Evolutionary conservation across 2,113 vertebrate species (phyloP).

Genomic region (Dasyurus viverrinus): DNA sequence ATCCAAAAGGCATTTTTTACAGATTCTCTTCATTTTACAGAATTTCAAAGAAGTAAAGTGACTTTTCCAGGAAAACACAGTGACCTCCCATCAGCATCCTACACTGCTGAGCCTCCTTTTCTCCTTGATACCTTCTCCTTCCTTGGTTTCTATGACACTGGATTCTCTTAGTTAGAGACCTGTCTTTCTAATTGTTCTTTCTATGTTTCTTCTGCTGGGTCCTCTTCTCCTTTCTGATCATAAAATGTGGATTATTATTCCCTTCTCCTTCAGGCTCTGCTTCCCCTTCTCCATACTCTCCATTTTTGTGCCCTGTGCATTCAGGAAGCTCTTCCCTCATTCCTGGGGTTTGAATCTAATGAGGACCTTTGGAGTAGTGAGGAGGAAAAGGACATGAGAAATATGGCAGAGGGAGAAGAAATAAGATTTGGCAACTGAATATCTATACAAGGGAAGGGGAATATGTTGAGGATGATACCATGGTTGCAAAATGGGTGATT

Average conservation of each 20-base stretch:
- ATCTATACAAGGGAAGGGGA: not conserved
- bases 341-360: not conserved
- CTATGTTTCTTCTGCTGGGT: too few relatives aligned
- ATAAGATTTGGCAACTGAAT: not conserved
- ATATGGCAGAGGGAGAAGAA: not conserved
- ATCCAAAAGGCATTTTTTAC: too few relatives aligned
- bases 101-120: not conserved
- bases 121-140: not conserved
- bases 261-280: too few relatives aligned
- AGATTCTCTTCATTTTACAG: too few relatives aligned
- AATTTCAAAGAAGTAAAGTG: too few relatives aligned
- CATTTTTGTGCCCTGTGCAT: too few relatives aligned
- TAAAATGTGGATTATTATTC: too few relatives aligned
- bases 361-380: not conserved
- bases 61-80: too few relatives aligned
- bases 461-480: not conserved
- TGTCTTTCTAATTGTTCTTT: too few relatives aligned
- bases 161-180: not conserved
- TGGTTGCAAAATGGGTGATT: not conserved
- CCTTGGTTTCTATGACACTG: not conserved
- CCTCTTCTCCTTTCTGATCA: too few relatives aligned
- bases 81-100: not conserved
- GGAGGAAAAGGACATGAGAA: not conserved
- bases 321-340: too few relatives aligned
- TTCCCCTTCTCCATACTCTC: too few relatives aligned